Percentiles rank a stretch among this genome's conserved stretches.
Conservation (phyloP, 2,113 vertebrate species). For the Oreochromis tanganicae region DNA sequence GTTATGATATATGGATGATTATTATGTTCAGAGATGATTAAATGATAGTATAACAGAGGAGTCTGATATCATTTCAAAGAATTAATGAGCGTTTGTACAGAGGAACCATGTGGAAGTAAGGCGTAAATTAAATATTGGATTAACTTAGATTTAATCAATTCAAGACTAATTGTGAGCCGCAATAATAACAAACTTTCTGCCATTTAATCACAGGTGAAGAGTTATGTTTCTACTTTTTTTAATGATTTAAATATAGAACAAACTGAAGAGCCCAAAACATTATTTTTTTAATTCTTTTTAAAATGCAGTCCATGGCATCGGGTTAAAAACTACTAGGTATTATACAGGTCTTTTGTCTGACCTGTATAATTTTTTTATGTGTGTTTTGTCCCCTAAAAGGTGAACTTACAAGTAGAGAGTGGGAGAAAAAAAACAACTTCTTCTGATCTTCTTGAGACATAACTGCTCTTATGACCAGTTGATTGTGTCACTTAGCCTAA, state of each 20-base stretch:
- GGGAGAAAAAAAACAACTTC: not conserved
- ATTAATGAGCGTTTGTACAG: conserved; percentile 51
- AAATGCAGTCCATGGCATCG: not conserved
- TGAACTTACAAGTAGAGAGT: not conserved
- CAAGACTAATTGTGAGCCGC: conserved; percentile 25
- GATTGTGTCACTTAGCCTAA: conserved; percentile 63
- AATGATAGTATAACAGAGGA: conserved; percentile 46
- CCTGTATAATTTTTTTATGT: not conserved
- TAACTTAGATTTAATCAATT: conserved; percentile 50
- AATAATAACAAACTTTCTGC: conserved; percentile 5
- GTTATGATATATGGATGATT: conserved; percentile 57
- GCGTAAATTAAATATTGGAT: conserved; percentile 51
- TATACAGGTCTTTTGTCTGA: not conserved
- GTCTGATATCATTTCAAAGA: conserved; percentile 45
- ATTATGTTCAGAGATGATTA: conserved; percentile 62
- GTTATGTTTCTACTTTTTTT: not conserved
- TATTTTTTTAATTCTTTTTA: rapidly evolving
- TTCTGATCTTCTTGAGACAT: not conserved
- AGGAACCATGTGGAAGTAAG: conserved; percentile 39
- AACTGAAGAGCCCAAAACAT: not conserved
- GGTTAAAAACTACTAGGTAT: not conserved
- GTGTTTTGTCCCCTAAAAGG: not conserved
- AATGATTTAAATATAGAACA: not conserved
- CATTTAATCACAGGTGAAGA: not conserved
- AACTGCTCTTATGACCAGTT: conserved; percentile 29